These are phyloP conservation scores for Phymanthus crucifer DNA, from an alignment of 92 coral and sea anemone species.

Conservation along the genomic window DNA sequence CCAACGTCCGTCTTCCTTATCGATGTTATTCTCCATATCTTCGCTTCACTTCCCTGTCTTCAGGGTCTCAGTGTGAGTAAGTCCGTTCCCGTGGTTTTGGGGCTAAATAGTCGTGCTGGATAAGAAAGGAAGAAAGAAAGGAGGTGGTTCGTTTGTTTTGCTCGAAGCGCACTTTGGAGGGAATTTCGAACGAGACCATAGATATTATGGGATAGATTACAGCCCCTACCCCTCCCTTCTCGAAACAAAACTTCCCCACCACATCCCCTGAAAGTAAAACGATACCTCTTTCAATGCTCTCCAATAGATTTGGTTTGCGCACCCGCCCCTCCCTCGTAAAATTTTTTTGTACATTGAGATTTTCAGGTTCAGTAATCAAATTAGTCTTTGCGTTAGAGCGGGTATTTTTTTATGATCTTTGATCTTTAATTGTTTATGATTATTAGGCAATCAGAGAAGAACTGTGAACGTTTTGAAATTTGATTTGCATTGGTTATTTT, in stretches of 20 bases:
- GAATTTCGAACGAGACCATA: conserved; percentile 67
- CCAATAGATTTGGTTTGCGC: neutral
- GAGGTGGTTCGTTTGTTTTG: conserved; percentile 47
- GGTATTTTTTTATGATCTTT: neutral
- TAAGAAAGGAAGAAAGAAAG: conserved; percentile 3
- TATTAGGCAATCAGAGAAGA: neutral
- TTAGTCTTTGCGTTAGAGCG: neutral
- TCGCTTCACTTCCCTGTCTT: conserved; percentile 13
- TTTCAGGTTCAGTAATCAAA: neutral
- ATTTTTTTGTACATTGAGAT: conserved; percentile 7
- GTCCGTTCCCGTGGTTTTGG: conserved; percentile 23
- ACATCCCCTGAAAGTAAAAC: neutral
- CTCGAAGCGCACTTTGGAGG: conserved; percentile 54
- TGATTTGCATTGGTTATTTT: too few species aligned
- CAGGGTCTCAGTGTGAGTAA: conserved; percentile 14
- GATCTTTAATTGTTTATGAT: neutral
- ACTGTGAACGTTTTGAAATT: neutral
- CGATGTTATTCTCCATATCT: conserved; percentile 58
- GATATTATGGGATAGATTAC: conserved; percentile 56
- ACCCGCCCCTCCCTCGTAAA: neutral
- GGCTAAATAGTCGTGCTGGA: neutral
- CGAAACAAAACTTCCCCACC: neutral
- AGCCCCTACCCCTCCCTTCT: conserved; percentile 33
- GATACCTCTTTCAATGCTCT: neutral
- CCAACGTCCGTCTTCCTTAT: conserved; percentile 67